Conservation (phyloP, 2,797 vertebrate genomes). For the Melanogrammus aeglefinus region DNA sequence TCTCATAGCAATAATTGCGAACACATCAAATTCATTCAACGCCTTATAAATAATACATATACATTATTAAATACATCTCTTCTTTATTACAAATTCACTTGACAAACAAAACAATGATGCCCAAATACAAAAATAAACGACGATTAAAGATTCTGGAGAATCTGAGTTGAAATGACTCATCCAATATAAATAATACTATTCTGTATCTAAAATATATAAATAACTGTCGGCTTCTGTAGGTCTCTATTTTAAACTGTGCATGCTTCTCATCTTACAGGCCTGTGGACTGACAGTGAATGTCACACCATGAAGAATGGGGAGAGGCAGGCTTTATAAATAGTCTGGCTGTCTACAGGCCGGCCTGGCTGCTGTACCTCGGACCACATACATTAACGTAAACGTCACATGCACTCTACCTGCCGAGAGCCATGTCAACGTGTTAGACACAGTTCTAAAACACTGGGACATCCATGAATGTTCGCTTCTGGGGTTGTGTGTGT, state of each 20-base stretch:
- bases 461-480: too few relatives aligned
- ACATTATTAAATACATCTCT: background rate
- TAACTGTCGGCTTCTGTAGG: background rate
- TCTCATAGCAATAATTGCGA: background rate
- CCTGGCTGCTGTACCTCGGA: background rate
- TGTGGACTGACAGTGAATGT: background rate
- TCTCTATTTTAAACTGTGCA: background rate
- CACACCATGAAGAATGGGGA: background rate
- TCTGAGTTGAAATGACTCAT: background rate
- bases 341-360: background rate
- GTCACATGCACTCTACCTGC: background rate
- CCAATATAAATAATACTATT: background rate
- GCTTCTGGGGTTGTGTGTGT: background rate
- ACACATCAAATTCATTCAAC: background rate
- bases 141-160: too few relatives aligned
- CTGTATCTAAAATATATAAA: background rate
- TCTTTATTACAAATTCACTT: background rate
- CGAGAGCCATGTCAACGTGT: background rate
- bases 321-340: background rate
- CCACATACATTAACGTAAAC: background rate
- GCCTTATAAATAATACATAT: background rate
- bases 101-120: background rate
- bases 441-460: background rate
- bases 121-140: too few relatives aligned
- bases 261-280: background rate